A percentile compares a stretch with the other conserved stretches of the same genome.
phyloP scores from a whole-genome alignment of 2,888 invertebrate species.

The Ypsolopha scabrella region DNA sequence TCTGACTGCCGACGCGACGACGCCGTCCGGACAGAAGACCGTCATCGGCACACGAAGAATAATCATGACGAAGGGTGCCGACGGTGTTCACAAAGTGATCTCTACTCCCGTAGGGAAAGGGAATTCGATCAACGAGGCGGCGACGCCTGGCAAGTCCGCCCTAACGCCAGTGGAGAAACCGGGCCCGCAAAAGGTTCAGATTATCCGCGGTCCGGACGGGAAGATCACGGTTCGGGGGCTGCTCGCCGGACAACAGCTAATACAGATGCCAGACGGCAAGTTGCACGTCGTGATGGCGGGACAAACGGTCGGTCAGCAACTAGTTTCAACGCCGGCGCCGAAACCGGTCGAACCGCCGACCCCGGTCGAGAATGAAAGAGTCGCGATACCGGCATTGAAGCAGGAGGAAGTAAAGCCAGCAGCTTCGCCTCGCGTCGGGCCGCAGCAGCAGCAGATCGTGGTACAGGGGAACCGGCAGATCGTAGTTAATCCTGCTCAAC shows the following conservation, averaged over 20 bases:
- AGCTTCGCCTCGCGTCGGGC: conserved; percentile 12
- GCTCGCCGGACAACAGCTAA: conserved; percentile 91
- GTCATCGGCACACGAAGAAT: conserved; percentile 76
- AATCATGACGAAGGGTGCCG: conserved; percentile 81
- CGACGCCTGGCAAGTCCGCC: conserved; percentile 57
- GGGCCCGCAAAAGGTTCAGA: conserved; percentile 85
- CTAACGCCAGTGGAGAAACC: conserved; percentile 46
- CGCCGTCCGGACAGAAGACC: conserved; percentile 72
- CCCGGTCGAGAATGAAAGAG: conserved; percentile 15
- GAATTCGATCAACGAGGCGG: conserved; percentile 32
- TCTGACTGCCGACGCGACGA: conserved; percentile 62
- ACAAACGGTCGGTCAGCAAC: conserved; percentile 60
- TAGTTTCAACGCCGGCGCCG: conserved; percentile 40
- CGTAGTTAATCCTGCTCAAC: conserved; percentile 41
- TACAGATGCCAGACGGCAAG: conserved; percentile 94
- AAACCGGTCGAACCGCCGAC: conserved; percentile 17
- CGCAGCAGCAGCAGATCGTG: conserved; percentile 28
- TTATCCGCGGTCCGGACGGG: conserved; percentile 90
- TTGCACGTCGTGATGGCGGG: conserved; percentile 84
- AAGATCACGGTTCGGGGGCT: conserved; percentile 93
- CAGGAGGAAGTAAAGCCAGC: conserved; percentile 14
- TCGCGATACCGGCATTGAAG: conserved; percentile 14
- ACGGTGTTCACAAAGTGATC: conserved; percentile 75
- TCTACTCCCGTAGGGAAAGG: conserved; percentile 71
- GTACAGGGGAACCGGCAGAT: conserved; percentile 37